phyloP scores from a whole-genome alignment of 2,888 invertebrate genomes.

The Argyra leucocephala region DNA sequence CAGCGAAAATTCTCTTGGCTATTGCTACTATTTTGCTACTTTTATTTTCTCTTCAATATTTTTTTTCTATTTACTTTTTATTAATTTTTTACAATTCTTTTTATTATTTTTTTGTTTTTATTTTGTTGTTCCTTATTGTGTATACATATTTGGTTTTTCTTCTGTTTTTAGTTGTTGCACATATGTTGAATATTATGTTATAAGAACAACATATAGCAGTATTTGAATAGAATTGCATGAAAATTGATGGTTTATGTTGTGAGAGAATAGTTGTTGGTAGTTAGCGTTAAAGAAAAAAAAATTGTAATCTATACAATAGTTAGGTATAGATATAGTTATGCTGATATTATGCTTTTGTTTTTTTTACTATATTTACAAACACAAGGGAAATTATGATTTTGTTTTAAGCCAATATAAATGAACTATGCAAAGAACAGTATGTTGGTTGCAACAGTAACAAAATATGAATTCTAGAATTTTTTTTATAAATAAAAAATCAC shows the following conservation, averaged over 20 bases:
- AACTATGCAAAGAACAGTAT: no score
- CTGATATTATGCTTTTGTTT: no score
- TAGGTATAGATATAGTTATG: background rate
- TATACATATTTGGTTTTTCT: no score
- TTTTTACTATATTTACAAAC: background rate
- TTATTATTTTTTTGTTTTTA: background rate
- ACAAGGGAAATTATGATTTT: slow-evolving; percentile 1
- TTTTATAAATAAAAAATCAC: no score
- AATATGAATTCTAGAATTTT: background rate
- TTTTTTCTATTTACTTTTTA: background rate
- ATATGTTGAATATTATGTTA: slow-evolving; percentile 4
- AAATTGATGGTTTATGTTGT: slow-evolving; percentile 1
- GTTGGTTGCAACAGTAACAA: background rate
- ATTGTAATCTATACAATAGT: no score
- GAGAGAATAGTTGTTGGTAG: background rate
- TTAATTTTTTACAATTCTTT: background rate
- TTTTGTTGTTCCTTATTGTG: no score
- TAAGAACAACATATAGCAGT: background rate
- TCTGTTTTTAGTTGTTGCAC: background rate
- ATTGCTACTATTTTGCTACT: background rate
- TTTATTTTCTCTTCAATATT: background rate
- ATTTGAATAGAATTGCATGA: background rate
- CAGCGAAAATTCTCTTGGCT: background rate
- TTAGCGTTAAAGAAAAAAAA: background rate
- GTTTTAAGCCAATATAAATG: background rate